phyloP scores from a whole-genome alignment of 1,140 invertebrate genomes.

The Liolophura sinensis region DNA sequence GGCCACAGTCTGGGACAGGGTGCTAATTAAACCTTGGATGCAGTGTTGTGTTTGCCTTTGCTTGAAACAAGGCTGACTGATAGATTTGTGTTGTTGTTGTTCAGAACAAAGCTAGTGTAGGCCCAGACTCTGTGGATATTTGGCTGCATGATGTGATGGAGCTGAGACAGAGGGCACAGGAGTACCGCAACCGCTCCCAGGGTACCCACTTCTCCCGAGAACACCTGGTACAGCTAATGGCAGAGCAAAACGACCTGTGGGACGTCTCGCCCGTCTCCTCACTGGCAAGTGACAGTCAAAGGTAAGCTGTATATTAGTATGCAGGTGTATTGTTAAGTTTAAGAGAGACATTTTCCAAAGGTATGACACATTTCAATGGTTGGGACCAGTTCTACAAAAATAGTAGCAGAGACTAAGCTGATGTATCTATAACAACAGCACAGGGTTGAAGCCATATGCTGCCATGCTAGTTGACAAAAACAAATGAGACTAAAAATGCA shows the following conservation, averaged over 20 bases:
- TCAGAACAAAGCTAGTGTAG: neutral
- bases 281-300: constrained; percentile 22
- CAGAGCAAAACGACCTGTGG: constrained; percentile 48
- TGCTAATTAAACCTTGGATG: neutral
- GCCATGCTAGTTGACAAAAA: no score
- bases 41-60: neutral
- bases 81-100: neutral
- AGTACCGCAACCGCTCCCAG: constrained; percentile 51
- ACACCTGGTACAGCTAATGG: constrained; percentile 51
- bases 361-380: no score
- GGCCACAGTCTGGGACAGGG: no score
- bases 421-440: no score
- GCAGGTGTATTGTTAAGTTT: no score
- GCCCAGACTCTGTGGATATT: neutral
- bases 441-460: no score
- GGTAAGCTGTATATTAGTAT: no score
- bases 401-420: no score
- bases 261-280: constrained; percentile 28
- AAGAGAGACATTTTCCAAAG: no score
- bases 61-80: neutral
- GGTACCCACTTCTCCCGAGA: constrained; percentile 56
- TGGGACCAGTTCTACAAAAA: neutral
- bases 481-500: no score
- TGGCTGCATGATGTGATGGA: constrained; percentile 57
- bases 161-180: constrained; percentile 47